Evolutionary conservation across 2,888 invertebrate genomes (phyloP).

Genomic region (Amorpha juglandis): DNA sequence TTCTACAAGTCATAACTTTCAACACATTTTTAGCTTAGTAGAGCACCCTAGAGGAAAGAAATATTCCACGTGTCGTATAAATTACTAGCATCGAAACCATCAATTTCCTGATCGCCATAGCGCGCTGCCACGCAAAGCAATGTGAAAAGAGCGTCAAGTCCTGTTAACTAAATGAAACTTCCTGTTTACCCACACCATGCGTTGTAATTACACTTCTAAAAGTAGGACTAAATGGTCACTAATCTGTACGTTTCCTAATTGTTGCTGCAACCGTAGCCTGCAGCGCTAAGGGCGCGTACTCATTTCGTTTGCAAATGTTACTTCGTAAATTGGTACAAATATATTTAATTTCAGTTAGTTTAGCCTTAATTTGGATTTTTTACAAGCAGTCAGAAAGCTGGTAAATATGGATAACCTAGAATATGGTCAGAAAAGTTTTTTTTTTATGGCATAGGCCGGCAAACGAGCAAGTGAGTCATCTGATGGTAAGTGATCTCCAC

Average conservation of each 20-base stretch:
- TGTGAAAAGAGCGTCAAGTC: conserved; percentile 15
- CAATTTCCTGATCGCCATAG: not conserved
- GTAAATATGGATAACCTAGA: too few species aligned
- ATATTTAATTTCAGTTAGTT: too few species aligned
- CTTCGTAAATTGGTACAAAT: not conserved
- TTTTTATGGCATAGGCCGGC: too few species aligned
- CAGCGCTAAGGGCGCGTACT: not conserved
- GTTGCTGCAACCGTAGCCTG: not conserved
- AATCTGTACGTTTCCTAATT: conserved; percentile 12
- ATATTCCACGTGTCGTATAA: conserved; percentile 7
- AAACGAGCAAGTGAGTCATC: too few species aligned
- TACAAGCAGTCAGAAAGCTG: too few species aligned
- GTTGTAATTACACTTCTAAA: conserved; percentile 25
- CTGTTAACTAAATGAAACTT: conserved; percentile 25
- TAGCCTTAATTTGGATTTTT: too few species aligned
- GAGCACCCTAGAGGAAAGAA: not conserved
- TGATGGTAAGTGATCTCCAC: too few species aligned
- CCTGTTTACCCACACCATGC: conserved; percentile 20
- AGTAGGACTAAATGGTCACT: conserved; percentile 17
- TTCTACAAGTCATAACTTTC: too few species aligned
- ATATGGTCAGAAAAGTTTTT: too few species aligned
- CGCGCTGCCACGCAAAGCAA: conserved; percentile 4
- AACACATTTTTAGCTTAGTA: not conserved
- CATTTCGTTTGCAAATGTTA: not conserved
- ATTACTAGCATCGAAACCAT: conserved; percentile 8